Base-by-base conservation (phyloP, 2,888 invertebrate genomes). In the Yponomeuta malinellus region DNA sequence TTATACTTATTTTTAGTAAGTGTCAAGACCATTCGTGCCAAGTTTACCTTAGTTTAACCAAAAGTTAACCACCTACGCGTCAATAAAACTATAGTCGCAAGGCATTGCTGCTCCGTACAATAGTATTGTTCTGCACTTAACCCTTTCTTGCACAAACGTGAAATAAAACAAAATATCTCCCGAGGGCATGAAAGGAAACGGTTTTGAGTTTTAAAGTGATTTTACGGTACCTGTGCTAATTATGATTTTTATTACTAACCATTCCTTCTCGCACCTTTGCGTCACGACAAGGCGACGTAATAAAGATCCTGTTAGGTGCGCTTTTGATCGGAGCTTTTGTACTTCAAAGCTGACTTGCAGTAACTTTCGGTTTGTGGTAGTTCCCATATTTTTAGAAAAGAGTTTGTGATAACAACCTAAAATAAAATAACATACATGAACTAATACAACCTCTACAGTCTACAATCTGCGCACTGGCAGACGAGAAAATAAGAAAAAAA, bases 31-130 rank as follows among this genome's bases (percentile, higher is more conserved):
- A n/a, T 23, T 71, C 9, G 8, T 43, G 63, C 73, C 70, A 33
- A 70, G 69, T 78, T 76, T 37, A 76, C 72, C 74, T 81, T 79
- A 87, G 82, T 86, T 85, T 83, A 82, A 75, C 79, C 76, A 76
- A 78, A 81, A 85, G 86, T 84, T 83, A 85, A 84, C 83, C 83
- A 76, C 71, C 71, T 63, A 63, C n/a, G n/a, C 68, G 67, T 63
- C 71, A 71, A 71, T 67, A 71, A 67, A 67, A 63, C 69, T 52
- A 6, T 48, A 23, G 52, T 65, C 31, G 33, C 33, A 31, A 65
- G 65, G 31, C 65, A 65, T 65, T 65, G 65, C 65, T 23, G 65
- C 65, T 31, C 33, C 65, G 10, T 65, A 65, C 52, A 59, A 59
- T 59, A 59, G 15, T 59, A 59, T 59, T 59, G 52, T 59, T 59